A percentile compares a stretch with the other conserved stretches of the same genome.
Conservation (phyloP, 1,140 invertebrate genomes). For the Drosophila ananassae region DNA sequence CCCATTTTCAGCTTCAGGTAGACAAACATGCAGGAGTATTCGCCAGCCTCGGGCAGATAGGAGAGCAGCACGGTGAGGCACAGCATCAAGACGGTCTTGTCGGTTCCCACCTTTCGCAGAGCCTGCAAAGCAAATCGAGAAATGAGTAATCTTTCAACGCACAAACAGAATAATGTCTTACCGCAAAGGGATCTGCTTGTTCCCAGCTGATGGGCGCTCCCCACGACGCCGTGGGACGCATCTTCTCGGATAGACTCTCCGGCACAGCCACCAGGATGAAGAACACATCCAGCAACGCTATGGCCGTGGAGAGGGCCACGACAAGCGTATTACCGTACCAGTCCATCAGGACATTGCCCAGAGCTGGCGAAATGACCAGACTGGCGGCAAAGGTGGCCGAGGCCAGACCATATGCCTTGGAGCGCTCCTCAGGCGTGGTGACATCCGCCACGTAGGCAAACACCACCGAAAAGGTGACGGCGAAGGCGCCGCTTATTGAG, state of each 20-base stretch:
- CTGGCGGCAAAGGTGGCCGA: constrained; percentile 99
- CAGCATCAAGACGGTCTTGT: constrained; percentile 97
- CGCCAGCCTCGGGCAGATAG: constrained; percentile 98
- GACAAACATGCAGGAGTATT: constrained; percentile 99
- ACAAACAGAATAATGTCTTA: constrained; percentile 73
- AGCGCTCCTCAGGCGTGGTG: constrained; percentile 98
- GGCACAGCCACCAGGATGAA: constrained; percentile 99
- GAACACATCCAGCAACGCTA: constrained; percentile 98
- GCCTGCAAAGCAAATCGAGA: constrained; percentile 85
- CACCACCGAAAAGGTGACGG: constrained; percentile 99
- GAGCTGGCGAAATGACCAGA: constrained; percentile 97
- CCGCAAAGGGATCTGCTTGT: constrained; percentile 98
- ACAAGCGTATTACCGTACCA: constrained; percentile 96
- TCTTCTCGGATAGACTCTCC: constrained; percentile 98
- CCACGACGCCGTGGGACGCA: constrained; percentile 90
- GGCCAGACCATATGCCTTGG: constrained; percentile 97
- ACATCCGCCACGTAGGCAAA: constrained; percentile 99
- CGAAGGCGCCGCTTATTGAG: constrained; percentile 98
- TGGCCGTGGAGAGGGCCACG: constrained; percentile 97
- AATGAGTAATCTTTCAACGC: background rate
- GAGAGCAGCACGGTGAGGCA: constrained; percentile 99
- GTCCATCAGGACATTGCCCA: constrained; percentile 96
- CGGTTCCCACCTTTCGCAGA: constrained; percentile 96
- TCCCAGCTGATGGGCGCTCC: constrained; percentile 96
- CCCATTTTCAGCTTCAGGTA: constrained; percentile 99